Conservation (phyloP, 2,888 invertebrate species). For the Oasisia sp. region DNA sequence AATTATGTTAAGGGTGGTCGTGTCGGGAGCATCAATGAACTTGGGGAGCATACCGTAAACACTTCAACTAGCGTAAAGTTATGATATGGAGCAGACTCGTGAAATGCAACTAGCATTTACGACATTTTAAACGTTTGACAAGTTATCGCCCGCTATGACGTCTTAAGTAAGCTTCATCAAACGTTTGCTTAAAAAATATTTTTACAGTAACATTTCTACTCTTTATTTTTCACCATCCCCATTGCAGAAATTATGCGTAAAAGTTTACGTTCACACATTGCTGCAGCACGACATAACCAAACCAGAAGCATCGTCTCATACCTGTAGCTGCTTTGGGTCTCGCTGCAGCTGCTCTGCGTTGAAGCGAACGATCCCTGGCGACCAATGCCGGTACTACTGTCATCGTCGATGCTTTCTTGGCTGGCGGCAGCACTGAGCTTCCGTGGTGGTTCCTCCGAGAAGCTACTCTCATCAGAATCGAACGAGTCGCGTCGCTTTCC, state of each 20-base stretch:
- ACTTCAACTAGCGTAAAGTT: too few species aligned
- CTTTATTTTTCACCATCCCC: too few species aligned
- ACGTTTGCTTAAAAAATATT: too few species aligned
- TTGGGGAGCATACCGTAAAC: too few species aligned
- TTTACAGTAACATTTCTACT: too few species aligned
- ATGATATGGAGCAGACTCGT: too few species aligned
- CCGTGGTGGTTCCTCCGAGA: slow-evolving; percentile 23
- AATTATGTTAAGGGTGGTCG: too few species aligned
- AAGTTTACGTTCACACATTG: neutral
- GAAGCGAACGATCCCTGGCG: slow-evolving; percentile 8
- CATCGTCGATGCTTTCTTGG: neutral
- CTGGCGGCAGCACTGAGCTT: neutral
- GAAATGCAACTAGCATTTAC: too few species aligned
- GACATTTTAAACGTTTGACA: too few species aligned
- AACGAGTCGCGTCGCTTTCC: neutral
- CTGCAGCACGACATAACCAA: neutral
- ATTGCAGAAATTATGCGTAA: neutral
- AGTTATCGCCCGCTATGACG: too few species aligned
- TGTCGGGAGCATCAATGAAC: too few species aligned
- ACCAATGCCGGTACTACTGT: neutral
- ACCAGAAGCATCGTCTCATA: neutral
- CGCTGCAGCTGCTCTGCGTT: neutral
- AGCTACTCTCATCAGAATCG: slow-evolving; percentile 28
- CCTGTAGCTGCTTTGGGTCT: slow-evolving; percentile 25
- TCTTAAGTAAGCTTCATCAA: too few species aligned